These are phyloP conservation scores for Progne subis DNA, from an alignment of 2,113 vertebrate genomes.

Conservation along the genomic window DNA sequence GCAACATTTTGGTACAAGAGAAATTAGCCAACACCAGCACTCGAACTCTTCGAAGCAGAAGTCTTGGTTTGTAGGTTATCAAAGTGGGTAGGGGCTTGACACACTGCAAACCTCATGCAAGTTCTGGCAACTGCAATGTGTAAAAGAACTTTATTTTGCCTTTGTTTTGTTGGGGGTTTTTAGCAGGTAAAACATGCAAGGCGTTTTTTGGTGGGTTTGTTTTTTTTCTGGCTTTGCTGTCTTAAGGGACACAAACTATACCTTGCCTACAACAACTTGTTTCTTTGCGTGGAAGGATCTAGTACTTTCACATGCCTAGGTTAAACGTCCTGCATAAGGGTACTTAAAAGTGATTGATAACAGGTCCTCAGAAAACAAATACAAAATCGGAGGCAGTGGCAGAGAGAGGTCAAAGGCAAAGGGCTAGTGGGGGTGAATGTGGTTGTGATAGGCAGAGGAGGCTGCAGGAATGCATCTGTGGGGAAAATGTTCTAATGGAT, in stretches of 20 bases:
- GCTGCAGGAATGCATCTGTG: background rate
- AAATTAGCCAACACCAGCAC: slow-evolving; percentile 50
- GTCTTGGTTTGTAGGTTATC: background rate
- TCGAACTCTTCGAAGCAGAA: slow-evolving; percentile 5
- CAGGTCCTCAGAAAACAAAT: slow-evolving; percentile 51
- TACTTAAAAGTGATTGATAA: slow-evolving; percentile 59
- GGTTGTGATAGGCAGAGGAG: background rate
- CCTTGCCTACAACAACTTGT: background rate
- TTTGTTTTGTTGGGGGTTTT: background rate
- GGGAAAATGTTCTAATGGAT: background rate
- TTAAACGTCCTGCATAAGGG: slow-evolving; percentile 17
- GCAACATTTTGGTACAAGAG: slow-evolving; percentile 73
- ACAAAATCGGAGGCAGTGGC: slow-evolving; percentile 38
- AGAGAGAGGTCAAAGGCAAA: slow-evolving; percentile 65
- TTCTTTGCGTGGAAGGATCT: background rate
- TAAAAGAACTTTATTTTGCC: background rate
- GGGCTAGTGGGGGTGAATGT: slow-evolving; percentile 24
- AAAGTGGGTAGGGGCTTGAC: fast-evolving
- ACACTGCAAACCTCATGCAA: background rate
- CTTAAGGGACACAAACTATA: background rate
- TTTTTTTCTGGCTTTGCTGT: background rate
- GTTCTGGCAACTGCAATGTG: background rate
- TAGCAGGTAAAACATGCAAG: background rate
- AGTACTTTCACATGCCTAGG: background rate
- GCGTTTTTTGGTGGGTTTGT: too few species aligned